These are phyloP conservation scores for Poeciliopsis turneri DNA, from an alignment of 2,797 vertebrate species.

Conservation along the genomic window DNA sequence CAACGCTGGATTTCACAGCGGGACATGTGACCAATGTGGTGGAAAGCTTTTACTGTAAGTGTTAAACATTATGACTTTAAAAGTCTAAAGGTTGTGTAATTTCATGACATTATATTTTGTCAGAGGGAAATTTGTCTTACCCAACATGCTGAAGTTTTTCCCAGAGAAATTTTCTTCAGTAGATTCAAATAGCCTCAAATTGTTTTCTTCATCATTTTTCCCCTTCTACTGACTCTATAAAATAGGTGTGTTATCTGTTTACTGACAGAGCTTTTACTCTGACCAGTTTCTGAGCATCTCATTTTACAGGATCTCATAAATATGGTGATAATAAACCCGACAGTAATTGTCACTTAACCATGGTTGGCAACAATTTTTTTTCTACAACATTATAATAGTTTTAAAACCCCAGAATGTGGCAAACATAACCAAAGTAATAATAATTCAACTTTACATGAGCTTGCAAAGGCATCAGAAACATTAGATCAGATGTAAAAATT, in stretches of 20 bases:
- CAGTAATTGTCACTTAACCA: not conserved
- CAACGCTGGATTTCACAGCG: not conserved
- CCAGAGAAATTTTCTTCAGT: not conserved
- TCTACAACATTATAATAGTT: not conserved
- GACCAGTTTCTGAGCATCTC: no score
- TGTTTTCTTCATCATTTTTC: not conserved
- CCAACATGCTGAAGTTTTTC: not conserved
- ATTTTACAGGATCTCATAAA: no score
- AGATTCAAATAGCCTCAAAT: not conserved
- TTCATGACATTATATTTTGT: no score
- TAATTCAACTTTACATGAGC: not conserved
- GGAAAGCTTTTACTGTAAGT: not conserved
- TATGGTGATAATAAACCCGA: no score
- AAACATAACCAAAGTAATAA: not conserved
- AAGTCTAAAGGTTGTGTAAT: not conserved
- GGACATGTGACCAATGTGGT: not conserved
- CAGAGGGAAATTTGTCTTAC: not conserved
- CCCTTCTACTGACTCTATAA: not conserved
- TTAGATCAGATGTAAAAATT: not conserved
- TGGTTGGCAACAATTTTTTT: not conserved
- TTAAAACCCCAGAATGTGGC: not conserved
- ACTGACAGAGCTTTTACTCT: no score
- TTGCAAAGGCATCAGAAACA: not conserved
- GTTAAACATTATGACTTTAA: not conserved
- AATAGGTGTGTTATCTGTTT: not conserved